phyloP scores from a whole-genome alignment of 1,140 invertebrate species.

The Euwallacea fornicatus region DNA sequence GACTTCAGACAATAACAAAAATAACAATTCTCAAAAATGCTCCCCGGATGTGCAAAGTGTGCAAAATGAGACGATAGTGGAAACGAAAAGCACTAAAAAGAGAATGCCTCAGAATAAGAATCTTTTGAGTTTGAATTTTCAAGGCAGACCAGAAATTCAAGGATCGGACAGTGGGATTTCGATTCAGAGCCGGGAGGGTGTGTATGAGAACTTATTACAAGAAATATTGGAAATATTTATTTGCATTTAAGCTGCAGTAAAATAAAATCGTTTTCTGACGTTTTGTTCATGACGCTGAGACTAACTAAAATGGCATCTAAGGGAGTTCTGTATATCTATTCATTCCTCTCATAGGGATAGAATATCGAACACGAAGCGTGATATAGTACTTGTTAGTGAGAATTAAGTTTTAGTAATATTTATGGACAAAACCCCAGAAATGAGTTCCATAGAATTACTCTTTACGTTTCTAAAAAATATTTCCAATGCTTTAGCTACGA shows the following conservation, averaged over 20 bases:
- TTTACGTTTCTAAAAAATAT: too few species aligned
- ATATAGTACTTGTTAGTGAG: too few species aligned
- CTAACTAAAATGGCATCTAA: too few species aligned
- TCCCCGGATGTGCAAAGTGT: slow-evolving; percentile 60
- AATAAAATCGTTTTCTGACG: neutral
- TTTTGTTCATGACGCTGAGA: neutral
- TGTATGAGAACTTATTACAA: neutral
- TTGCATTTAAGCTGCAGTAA: neutral
- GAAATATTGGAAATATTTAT: slow-evolving; percentile 8
- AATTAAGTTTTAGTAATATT: too few species aligned
- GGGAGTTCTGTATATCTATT: too few species aligned
- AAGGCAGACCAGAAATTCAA: slow-evolving; percentile 71
- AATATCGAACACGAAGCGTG: too few species aligned
- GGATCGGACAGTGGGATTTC: slow-evolving; percentile 86
- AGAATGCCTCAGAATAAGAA: slow-evolving; percentile 74
- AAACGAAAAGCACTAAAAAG: slow-evolving; percentile 60
- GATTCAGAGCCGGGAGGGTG: slow-evolving; percentile 71
- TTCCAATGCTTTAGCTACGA: too few species aligned
- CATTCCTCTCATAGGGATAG: too few species aligned
- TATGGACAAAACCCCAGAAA: too few species aligned
- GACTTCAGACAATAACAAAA: slow-evolving; percentile 75
- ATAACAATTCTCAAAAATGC: slow-evolving; percentile 73
- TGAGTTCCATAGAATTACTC: too few species aligned
- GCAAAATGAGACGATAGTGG: slow-evolving; percentile 55
- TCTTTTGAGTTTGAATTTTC: slow-evolving; percentile 68